Conservation (phyloP, 2,113 vertebrate genomes). For the Atractosteus spatula region DNA sequence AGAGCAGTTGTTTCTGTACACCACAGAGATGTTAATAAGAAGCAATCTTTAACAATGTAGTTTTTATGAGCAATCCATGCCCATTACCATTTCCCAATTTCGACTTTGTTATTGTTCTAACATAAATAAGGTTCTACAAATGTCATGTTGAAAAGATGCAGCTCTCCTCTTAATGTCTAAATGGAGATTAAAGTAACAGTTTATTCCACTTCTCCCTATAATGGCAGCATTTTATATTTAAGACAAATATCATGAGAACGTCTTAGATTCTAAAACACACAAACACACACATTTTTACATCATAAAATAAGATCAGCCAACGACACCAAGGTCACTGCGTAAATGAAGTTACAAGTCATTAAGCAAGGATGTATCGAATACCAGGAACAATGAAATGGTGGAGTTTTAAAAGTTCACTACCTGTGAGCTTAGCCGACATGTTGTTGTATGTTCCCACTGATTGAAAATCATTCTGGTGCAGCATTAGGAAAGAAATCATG, state of each 20-base stretch:
- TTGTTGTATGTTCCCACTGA: not conserved
- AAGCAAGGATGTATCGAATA: conserved; percentile 7
- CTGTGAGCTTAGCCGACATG: not conserved
- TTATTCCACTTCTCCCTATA: conserved; percentile 17
- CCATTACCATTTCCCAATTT: conserved; percentile 25
- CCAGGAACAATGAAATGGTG: conserved; percentile 8
- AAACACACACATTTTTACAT: conserved; percentile 10
- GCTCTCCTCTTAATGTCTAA: conserved; percentile 7
- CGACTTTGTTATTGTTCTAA: conserved; percentile 19
- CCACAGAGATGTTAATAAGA: conserved; percentile 15
- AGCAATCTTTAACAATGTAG: not conserved
- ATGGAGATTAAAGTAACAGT: conserved; percentile 10
- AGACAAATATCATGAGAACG: conserved; percentile 9
- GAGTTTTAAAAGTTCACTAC: not conserved
- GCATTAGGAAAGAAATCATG: too few species aligned
- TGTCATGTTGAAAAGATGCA: conserved; percentile 4
- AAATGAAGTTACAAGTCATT: conserved; percentile 10
- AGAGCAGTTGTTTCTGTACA: not conserved
- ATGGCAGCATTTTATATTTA: conserved; percentile 11
- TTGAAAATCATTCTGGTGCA: too few species aligned
- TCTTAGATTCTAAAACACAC: not conserved
- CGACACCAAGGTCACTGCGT: conserved; percentile 8
- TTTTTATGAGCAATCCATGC: conserved; percentile 21
- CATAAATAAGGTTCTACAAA: conserved; percentile 23
- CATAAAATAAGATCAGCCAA: conserved; percentile 15